Base-by-base conservation (phyloP, 2,113 vertebrate genomes). In the Platycercus adscitus region DNA sequence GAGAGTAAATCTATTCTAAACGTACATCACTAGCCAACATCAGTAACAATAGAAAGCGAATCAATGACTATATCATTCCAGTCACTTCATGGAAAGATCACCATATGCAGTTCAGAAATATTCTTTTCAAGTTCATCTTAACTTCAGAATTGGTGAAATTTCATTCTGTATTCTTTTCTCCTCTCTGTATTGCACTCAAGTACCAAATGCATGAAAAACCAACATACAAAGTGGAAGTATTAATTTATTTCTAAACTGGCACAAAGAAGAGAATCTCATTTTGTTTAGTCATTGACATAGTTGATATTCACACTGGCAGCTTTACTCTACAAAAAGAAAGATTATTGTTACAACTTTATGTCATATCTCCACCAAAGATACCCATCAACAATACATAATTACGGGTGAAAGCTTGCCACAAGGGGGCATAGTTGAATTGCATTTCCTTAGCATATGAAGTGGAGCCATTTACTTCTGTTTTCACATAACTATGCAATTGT, bases 361-460 rank as follows among this genome's bases (percentile, higher is more conserved):
- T 56, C 56, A 3, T 15, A 26, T 8, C 25, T n/a, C 56, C 15
- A 12, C 4, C 33, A 47, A 75, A 91, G 63, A 58, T 0, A 63
- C 19, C 39, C 68, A 83, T 13, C 33, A 63, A 73, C 86, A 29
- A 86, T 6, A 39, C 0, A 0, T 26, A 73, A 61, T 24, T 39
- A 49, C 9, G 37, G 28, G 29, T 8, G 41, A 70, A 35, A 13
- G 17, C 21, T 47, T 24, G 87, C 97, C 98, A 96, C 94, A 87
- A 97, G 98, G 85, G 97, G 98, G 98, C 96, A 96, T 3, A 94
- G 88, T 68, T 93, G 95, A 97, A 97, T 86, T 93, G 65, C 55
- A 79, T 84, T 89, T 97, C 71, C 70, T 64, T 26, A 80, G 81
- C 73, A 26, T 14, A 80, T 19, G 16, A 91, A 92, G 83, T 16